Conservation (phyloP, 1,140 invertebrate species). For the Augochlora pura region DNA sequence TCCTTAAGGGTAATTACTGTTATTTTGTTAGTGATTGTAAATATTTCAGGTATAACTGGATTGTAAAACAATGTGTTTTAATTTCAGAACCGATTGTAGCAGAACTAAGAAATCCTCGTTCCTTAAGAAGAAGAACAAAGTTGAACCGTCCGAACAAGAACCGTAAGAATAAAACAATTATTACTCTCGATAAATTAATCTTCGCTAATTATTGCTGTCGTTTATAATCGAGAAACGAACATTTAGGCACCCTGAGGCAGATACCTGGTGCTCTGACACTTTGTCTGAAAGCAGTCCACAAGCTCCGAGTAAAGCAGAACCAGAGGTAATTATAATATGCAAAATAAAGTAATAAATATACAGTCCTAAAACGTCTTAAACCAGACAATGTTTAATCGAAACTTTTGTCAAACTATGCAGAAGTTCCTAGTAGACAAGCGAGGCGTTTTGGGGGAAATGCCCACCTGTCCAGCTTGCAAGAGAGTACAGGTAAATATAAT, state of each 20-base stretch:
- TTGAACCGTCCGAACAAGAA: slow-evolving; percentile 20
- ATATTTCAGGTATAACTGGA: too few species aligned
- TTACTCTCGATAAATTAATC: neutral
- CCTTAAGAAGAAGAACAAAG: slow-evolving; percentile 33
- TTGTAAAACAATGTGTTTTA: neutral
- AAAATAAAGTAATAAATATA: too few species aligned
- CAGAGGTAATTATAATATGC: slow-evolving; percentile 3
- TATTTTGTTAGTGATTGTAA: too few species aligned
- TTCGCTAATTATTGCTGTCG: neutral
- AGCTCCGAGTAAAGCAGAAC: neutral
- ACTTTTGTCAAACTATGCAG: neutral
- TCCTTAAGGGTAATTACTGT: too few species aligned
- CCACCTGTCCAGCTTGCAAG: slow-evolving; percentile 15
- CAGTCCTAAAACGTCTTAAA: neutral
- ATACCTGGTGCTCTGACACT: neutral
- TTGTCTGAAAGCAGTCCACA: too few species aligned
- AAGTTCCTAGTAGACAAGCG: neutral
- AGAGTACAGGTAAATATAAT: slow-evolving; percentile 12
- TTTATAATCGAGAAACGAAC: neutral
- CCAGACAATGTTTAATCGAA: too few species aligned
- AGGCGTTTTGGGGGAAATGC: neutral
- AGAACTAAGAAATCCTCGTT: neutral
- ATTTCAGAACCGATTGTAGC: neutral
- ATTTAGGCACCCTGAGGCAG: neutral
- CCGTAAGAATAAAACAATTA: slow-evolving; percentile 26